Conservation (phyloP, 2,113 vertebrate genomes). For the Thinocorus orbignyianus region DNA sequence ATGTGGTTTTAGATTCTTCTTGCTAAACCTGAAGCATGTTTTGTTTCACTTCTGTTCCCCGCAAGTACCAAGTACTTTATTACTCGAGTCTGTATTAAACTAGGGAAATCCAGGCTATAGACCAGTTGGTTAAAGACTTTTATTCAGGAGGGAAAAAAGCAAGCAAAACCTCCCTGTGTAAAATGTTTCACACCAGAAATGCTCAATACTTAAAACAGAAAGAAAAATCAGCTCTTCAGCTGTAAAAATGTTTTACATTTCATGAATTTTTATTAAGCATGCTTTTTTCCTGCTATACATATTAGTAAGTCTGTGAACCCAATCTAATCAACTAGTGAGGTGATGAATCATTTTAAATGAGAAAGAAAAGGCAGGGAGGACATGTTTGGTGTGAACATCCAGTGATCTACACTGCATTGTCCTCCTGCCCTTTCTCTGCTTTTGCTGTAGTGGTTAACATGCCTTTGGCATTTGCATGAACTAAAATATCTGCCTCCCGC, state of each 20-base stretch:
- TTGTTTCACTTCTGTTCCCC: neutral
- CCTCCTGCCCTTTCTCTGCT: neutral
- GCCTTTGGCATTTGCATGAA: neutral
- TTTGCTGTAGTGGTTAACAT: neutral
- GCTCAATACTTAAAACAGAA: neutral
- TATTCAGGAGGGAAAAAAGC: neutral
- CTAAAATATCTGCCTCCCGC: slow-evolving; percentile 13
- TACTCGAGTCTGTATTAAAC: neutral
- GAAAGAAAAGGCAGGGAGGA: neutral
- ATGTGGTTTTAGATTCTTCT: neutral
- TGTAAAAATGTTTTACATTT: slow-evolving; percentile 31
- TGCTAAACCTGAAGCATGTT: neutral
- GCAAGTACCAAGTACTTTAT: neutral
- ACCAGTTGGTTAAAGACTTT: neutral
- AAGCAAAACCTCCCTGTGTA: neutral
- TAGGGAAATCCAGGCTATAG: neutral
- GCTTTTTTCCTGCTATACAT: neutral
- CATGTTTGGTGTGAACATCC: neutral
- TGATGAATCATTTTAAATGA: neutral
- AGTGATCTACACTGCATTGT: neutral
- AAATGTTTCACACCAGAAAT: neutral
- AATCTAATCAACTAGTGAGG: neutral
- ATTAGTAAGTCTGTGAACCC: neutral
- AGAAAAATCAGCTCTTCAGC: slow-evolving; percentile 12
- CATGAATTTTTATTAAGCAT: slow-evolving; percentile 21